A percentile compares a stretch with the other conserved stretches of the same genome.
Conservation (phyloP, 2,797 vertebrate genomes). For the Acanthopagrus latus region DNA sequence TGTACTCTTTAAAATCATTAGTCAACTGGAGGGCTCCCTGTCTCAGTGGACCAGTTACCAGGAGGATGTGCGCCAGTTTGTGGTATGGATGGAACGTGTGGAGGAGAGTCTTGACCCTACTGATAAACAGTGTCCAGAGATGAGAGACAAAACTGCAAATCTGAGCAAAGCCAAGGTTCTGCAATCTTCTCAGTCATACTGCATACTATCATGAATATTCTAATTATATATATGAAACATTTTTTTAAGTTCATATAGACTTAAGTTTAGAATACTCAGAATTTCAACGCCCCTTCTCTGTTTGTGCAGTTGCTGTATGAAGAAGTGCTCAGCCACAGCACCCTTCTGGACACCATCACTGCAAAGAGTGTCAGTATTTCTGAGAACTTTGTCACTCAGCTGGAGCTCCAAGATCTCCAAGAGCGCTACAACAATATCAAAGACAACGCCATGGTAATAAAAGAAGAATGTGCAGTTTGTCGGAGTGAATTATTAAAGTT, state of each 20-base stretch:
- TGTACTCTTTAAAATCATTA: constrained; percentile 68
- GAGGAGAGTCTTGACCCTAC: constrained; percentile 89
- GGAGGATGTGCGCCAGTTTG: constrained; percentile 94
- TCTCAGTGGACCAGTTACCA: constrained; percentile 99
- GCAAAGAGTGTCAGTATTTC: constrained; percentile 90
- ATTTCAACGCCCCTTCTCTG: background rate
- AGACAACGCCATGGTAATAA: constrained; percentile 89
- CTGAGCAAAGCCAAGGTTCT: constrained; percentile 93
- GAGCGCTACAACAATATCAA: constrained; percentile 89
- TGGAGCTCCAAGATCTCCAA: constrained; percentile 94
- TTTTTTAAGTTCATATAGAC: background rate
- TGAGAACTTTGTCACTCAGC: constrained; percentile 92
- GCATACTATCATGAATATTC: background rate
- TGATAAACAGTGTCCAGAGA: constrained; percentile 90
- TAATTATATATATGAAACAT: background rate
- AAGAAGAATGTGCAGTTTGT: background rate
- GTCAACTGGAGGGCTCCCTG: constrained; percentile 94
- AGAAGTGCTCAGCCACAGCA: constrained; percentile 92
- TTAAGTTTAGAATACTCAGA: background rate
- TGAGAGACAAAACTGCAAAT: constrained; percentile 93
- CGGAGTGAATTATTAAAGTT: background rate
- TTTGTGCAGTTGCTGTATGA: constrained; percentile 90
- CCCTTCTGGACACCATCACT: constrained; percentile 91
- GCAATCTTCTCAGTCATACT: background rate
- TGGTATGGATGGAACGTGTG: constrained; percentile 91